Evolutionary conservation across 2,888 invertebrate species (phyloP).

Genomic region (Heliconius charithonia): DNA sequence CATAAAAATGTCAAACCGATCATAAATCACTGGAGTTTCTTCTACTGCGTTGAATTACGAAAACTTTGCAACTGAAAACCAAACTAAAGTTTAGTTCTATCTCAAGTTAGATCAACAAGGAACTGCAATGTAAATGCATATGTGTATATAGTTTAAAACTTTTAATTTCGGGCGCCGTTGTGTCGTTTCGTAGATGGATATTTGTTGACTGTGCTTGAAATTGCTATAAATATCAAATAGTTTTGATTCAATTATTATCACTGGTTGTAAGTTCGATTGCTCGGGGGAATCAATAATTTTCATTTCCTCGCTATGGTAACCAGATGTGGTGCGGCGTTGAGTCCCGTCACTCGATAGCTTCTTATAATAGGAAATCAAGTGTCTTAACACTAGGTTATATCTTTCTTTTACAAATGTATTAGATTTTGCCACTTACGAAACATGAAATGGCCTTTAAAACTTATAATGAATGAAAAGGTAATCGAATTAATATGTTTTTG

Average conservation of each 20-base stretch:
- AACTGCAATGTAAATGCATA: constrained; percentile 11
- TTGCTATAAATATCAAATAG: background rate
- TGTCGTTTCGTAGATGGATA: constrained; percentile 8
- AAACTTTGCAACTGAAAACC: constrained; percentile 53
- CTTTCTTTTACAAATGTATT: background rate
- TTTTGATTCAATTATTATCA: no score
- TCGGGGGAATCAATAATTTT: no score
- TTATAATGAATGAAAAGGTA: no score
- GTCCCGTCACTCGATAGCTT: background rate
- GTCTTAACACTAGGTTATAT: background rate
- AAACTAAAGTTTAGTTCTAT: constrained; percentile 23
- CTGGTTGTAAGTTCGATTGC: background rate
- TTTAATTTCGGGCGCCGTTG: background rate
- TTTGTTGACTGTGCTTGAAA: background rate
- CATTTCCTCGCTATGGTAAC: background rate
- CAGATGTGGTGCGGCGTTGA: background rate
- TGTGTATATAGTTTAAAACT: background rate
- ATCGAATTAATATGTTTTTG: no score
- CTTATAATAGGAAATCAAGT: background rate
- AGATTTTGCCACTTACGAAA: no score
- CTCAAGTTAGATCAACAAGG: background rate
- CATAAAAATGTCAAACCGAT: constrained; percentile 58
- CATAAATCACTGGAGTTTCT: constrained; percentile 66
- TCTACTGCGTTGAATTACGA: constrained; percentile 64
- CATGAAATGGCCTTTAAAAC: no score